Percentiles rank a stretch among this genome's conserved stretches.
These are phyloP conservation scores for Euura saliciscinereae DNA, from an alignment of 1,140 invertebrate genomes.

Conservation along the genomic window DNA sequence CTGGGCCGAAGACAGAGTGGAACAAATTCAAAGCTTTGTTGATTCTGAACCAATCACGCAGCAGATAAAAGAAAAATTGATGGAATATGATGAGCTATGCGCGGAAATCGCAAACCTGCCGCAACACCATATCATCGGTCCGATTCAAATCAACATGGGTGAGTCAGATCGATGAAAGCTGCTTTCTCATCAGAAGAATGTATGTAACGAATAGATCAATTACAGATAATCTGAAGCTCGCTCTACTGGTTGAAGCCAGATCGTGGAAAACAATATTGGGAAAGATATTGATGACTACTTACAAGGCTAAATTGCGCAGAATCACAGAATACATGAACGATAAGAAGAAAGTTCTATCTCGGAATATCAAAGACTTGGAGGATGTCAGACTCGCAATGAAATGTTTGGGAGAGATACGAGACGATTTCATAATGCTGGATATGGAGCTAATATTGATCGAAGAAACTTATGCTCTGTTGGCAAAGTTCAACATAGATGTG, in stretches of 20 bases:
- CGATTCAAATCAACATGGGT: conserved; percentile 73
- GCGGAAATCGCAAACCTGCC: conserved; percentile 69
- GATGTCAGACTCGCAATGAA: conserved; percentile 77
- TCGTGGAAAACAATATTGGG: conserved; percentile 75
- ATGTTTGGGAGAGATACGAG: conserved; percentile 75
- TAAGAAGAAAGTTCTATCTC: conserved; percentile 68
- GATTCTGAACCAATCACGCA: conserved; percentile 72
- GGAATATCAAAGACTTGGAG: conserved; percentile 73
- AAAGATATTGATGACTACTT: conserved; percentile 63
- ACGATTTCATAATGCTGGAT: conserved; percentile 76
- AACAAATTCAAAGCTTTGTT: conserved; percentile 72
- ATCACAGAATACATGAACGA: conserved; percentile 74
- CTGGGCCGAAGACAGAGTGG: conserved; percentile 74
- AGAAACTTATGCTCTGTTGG: conserved; percentile 78
- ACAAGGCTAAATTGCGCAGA: conserved; percentile 67
- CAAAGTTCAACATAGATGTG: conserved; percentile 73
- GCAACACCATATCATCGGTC: conserved; percentile 67
- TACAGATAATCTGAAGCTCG: conserved; percentile 73
- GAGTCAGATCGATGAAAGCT: conserved; percentile 23
- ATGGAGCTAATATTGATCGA: conserved; percentile 76
- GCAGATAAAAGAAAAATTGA: conserved; percentile 76
- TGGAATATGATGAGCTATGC: conserved; percentile 71
- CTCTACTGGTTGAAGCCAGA: conserved; percentile 71
- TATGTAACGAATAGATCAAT: conserved; percentile 26
- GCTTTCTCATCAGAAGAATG: not conserved